Conservation (phyloP, 1,140 invertebrate genomes). For the Potamilus streckersoni region DNA sequence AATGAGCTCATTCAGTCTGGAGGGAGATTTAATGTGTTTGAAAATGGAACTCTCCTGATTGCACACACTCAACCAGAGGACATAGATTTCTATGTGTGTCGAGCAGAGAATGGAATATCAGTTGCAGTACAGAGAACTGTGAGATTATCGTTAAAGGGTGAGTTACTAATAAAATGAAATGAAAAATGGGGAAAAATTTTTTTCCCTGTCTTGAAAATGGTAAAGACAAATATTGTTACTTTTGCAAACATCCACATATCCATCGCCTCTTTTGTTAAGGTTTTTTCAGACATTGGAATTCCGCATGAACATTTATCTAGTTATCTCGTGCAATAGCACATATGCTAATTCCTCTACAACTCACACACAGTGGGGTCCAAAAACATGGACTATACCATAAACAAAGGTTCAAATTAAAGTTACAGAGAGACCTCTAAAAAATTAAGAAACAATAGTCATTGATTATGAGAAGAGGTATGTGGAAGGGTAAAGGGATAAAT, state of each 20-base stretch:
- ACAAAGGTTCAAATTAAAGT: too few species aligned
- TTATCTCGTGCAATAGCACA: too few species aligned
- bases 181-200: background rate
- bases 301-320: too few species aligned
- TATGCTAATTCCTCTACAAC: too few species aligned
- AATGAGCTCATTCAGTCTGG: conserved; percentile 5
- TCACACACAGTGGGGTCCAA: too few species aligned
- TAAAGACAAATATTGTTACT: background rate
- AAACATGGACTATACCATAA: too few species aligned
- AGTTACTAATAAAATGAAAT: background rate
- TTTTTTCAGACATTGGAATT: too few species aligned
- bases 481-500: too few species aligned
- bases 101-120: conserved; percentile 45
- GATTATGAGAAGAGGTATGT: too few species aligned
- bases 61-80: conserved; percentile 26
- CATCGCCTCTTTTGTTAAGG: too few species aligned
- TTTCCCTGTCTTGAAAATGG: background rate
- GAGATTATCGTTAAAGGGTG: conserved; percentile 36
- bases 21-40: conserved; percentile 32
- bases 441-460: too few species aligned
- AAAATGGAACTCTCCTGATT: conserved; percentile 49
- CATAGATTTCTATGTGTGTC: conserved; percentile 41
- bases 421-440: too few species aligned
- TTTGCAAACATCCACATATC: background rate
- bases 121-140: conserved; percentile 21